Evolutionary conservation across 2,113 vertebrate genomes (phyloP).

Genomic region (Desmodus rotundus): DNA sequence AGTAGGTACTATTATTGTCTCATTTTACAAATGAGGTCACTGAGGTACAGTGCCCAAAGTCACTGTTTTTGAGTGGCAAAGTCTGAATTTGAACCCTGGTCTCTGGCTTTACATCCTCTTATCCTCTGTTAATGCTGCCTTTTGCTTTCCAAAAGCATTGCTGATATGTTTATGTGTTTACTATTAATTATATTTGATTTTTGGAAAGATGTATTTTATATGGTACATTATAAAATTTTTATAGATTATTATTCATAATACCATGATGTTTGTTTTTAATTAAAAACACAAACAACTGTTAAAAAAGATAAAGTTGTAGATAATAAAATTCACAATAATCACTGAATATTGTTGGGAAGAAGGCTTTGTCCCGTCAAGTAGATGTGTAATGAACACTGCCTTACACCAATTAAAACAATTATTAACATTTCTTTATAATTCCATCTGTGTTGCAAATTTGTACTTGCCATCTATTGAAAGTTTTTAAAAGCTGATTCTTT

Average conservation of each 20-base stretch:
- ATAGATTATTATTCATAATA: neutral
- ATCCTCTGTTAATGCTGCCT: neutral
- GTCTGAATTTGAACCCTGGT: neutral
- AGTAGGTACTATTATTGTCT: neutral
- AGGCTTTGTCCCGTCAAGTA: neutral
- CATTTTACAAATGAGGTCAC: neutral
- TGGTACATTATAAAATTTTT: neutral
- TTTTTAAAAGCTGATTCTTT: neutral
- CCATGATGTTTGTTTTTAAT: neutral
- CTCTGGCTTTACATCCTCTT: neutral
- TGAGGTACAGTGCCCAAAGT: neutral
- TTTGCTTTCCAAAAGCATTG: neutral
- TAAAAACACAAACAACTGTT: neutral
- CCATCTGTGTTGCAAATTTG: neutral
- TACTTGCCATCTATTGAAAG: neutral
- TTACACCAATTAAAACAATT: neutral
- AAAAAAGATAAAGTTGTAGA: neutral
- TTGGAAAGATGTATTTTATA: slow-evolving; percentile 11
- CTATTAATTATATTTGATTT: neutral
- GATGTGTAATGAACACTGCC: neutral
- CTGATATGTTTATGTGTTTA: neutral
- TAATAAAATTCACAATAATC: slow-evolving; percentile 6
- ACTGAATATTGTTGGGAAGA: neutral
- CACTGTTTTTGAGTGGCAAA: neutral
- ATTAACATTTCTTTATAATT: slow-evolving; percentile 7